These are phyloP conservation scores for Bovichtus variegatus DNA, from an alignment of 2,797 vertebrate genomes.

Conservation along the genomic window DNA sequence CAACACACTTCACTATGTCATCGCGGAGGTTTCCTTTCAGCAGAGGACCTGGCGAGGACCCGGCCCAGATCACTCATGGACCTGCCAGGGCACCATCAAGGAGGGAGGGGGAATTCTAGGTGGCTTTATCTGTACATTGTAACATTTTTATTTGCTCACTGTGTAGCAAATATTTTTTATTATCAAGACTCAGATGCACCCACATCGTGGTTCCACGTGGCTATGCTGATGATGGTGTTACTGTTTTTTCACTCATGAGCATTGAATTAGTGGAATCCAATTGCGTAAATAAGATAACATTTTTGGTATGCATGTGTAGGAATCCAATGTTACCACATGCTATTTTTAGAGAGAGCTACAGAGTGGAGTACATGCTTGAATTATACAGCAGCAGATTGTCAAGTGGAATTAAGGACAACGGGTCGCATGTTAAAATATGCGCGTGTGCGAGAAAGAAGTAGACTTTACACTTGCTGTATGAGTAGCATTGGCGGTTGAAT, in stretches of 20 bases:
- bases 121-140: too few species aligned
- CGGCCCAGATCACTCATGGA: too few species aligned
- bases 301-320: conserved; percentile 34
- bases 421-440: conserved; percentile 60
- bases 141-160: too few species aligned
- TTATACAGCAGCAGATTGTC: conserved; percentile 73
- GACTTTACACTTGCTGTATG: background rate
- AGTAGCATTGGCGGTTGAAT: background rate
- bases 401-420: conserved; percentile 71
- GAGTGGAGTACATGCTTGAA: conserved; percentile 45
- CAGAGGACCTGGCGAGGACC: too few species aligned
- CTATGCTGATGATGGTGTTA: background rate
- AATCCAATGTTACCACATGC: conserved; percentile 25
- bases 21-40: too few species aligned
- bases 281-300: conserved; percentile 8
- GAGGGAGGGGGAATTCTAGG: too few species aligned
- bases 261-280: conserved; percentile 2
- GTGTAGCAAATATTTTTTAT: background rate
- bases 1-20: too few species aligned
- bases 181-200: too few species aligned
- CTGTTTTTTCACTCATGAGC: background rate
- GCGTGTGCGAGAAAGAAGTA: conserved; percentile 14
- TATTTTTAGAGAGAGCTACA: conserved; percentile 53
- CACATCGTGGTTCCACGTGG: background rate
- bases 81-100: too few species aligned